Conservation (phyloP, 2,797 vertebrate genomes). For the Danio aesculapii region DNA sequence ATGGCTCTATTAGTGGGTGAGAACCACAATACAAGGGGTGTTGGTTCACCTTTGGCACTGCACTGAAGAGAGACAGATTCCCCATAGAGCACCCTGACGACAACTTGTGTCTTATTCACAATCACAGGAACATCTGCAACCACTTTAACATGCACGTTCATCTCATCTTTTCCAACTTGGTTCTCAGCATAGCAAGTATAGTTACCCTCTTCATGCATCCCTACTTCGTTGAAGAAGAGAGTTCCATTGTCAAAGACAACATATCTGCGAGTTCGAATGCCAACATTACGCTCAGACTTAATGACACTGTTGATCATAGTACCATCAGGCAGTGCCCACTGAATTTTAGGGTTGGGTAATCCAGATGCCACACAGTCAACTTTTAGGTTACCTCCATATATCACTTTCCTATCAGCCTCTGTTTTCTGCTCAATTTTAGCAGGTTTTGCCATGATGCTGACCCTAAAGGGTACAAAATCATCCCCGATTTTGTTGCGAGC, state of each 20-base stretch:
- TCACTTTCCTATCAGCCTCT: slow-evolving; percentile 82
- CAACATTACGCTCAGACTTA: slow-evolving; percentile 73
- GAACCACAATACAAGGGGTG: slow-evolving; percentile 84
- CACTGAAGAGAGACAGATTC: slow-evolving; percentile 81
- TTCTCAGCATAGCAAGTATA: slow-evolving; percentile 95
- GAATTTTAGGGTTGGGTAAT: slow-evolving; percentile 89
- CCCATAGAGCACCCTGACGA: slow-evolving; percentile 80
- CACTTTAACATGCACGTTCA: slow-evolving; percentile 88
- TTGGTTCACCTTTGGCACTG: slow-evolving; percentile 82
- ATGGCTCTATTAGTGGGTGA: slow-evolving; percentile 85
- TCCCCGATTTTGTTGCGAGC: slow-evolving; percentile 90
- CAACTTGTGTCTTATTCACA: slow-evolving; percentile 70
- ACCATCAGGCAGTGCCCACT: slow-evolving; percentile 92
- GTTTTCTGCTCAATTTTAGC: slow-evolving; percentile 90
- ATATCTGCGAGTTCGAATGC: slow-evolving; percentile 81
- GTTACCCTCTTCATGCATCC: slow-evolving; percentile 86
- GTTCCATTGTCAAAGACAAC: slow-evolving; percentile 94
- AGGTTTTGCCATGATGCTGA: slow-evolving; percentile 85
- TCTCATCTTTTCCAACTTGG: slow-evolving; percentile 91
- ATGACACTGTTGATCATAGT: slow-evolving; percentile 87
- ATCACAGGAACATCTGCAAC: slow-evolving; percentile 79
- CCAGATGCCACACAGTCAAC: slow-evolving; percentile 95
- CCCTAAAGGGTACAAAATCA: slow-evolving; percentile 84
- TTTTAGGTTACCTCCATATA: slow-evolving; percentile 83
- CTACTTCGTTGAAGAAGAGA: slow-evolving; percentile 89